These are phyloP conservation scores for Ceratothoa steindachneri DNA, from an alignment of 2,888 invertebrate species.

Conservation along the genomic window DNA sequence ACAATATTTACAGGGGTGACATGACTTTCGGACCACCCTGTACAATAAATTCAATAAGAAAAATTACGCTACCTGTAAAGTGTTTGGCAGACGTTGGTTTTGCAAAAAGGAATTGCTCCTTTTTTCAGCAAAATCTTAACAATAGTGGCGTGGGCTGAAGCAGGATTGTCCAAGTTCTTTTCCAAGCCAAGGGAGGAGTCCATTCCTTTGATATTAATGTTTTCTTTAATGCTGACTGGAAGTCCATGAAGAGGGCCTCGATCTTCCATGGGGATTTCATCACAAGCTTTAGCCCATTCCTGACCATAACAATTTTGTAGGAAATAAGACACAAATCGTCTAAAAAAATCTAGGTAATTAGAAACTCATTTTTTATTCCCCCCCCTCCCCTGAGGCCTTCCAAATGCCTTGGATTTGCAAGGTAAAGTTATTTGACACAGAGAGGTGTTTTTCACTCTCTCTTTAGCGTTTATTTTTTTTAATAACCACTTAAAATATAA, in stretches of 20 bases:
- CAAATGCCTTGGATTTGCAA: not conserved
- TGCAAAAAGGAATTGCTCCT: constrained; percentile 57
- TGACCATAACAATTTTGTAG: too few relatives aligned
- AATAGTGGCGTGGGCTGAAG: constrained; percentile 33
- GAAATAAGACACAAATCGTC: too few relatives aligned
- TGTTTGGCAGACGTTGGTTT: constrained; percentile 56
- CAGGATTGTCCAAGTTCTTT: constrained; percentile 51
- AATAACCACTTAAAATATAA: too few relatives aligned
- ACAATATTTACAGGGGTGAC: too few relatives aligned
- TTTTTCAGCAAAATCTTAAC: constrained; percentile 49
- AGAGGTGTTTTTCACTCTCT: too few relatives aligned
- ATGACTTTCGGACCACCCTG: too few relatives aligned
- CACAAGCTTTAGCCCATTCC: not conserved
- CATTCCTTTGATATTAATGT: constrained; percentile 51
- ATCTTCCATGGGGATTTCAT: not conserved
- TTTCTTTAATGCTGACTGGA: constrained; percentile 52
- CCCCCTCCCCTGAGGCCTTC: too few relatives aligned
- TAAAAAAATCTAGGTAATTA: too few relatives aligned
- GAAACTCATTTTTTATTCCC: too few relatives aligned
- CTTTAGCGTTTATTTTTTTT: too few relatives aligned
- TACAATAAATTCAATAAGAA: too few relatives aligned
- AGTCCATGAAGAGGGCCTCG: constrained; percentile 51
- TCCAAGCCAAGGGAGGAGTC: constrained; percentile 52
- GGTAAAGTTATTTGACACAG: not conserved
- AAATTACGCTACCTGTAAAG: too few relatives aligned